Base-by-base conservation (phyloP, 2,888 invertebrate genomes). In the Endotricha flammealis region DNA sequence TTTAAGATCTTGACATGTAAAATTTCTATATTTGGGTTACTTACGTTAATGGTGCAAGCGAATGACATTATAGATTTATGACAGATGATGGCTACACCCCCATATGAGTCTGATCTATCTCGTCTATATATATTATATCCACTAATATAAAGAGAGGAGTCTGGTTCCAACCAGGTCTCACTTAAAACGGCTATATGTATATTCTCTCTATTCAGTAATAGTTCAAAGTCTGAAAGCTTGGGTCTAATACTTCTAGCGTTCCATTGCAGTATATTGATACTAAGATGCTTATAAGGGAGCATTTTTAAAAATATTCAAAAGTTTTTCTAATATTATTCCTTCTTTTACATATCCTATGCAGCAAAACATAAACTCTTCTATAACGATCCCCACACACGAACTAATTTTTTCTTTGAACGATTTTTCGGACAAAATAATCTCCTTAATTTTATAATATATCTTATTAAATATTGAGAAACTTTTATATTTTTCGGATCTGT, bases 81-180 rank as follows among this genome's bases (percentile, higher is more conserved):
- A 16, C 17, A n/a, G 2, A 50, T 1, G 7, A 43, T 29, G 5
- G 45, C 44, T 4, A 50, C 42, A 1, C 46, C 45, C 1, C 45
- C 45, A 17, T 40, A 46, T 4, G 33, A 23, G 27, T 46, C 44
- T 16, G 2, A 1, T 10, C 47, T 11, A 13, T 48, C 41, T 7
- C 29, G 16, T 17, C 46, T 25, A 27, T 13, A 43, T 14, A 39
- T 31, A 10, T 38, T 41, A 13, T 46, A 47, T 0, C 14, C 33
- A 4, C n/a, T 36, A 4, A 50, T 10, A 4, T 17, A 22, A 1
- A 45, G 10, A 8, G 4, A 0, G 10, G 5, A 28, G 0, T 40
- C 37, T 2, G 37, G 11, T 1, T 34, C 34, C 2, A 48, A 24
- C 47, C 53, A 53, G 0, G 48, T 50, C 35, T 53, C 50, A 24